Evolutionary conservation across 2,113 vertebrate species (phyloP).

Genomic region (Amphiprion ocellaris): DNA sequence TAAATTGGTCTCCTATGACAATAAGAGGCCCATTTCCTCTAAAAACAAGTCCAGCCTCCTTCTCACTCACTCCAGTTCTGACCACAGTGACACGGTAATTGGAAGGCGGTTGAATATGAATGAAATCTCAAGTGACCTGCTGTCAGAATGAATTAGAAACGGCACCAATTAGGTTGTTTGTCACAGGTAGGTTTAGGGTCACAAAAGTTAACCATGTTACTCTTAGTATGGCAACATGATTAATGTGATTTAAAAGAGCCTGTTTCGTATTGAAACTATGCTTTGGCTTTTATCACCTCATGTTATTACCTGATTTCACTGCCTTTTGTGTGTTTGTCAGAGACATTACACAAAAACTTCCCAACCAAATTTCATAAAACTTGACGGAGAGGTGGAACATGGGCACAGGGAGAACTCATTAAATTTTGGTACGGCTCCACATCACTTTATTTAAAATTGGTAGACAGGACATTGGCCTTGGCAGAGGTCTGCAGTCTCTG

Average conservation of each 20-base stretch:
- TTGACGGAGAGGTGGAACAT: too few relatives aligned
- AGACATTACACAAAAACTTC: too few relatives aligned
- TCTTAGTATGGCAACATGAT: conserved; percentile 13
- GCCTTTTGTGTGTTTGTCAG: too few relatives aligned
- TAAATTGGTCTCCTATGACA: conserved; percentile 37
- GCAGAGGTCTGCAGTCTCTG: too few relatives aligned
- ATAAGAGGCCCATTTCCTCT: not conserved
- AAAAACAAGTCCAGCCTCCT: not conserved
- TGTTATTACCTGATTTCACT: too few relatives aligned
- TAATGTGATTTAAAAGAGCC: conserved; percentile 7
- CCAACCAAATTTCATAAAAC: too few relatives aligned
- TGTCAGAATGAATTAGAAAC: conserved; percentile 55
- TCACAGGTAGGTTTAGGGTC: conserved; percentile 12
- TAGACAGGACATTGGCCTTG: too few relatives aligned
- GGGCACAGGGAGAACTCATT: too few relatives aligned
- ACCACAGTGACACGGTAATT: conserved; percentile 20
- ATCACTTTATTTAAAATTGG: too few relatives aligned
- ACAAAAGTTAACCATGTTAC: conserved; percentile 16
- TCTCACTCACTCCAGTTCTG: not conserved
- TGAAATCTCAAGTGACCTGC: conserved; percentile 41
- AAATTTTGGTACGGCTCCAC: too few relatives aligned
- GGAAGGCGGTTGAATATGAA: conserved; percentile 54
- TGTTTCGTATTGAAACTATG: not conserved
- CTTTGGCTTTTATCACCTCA: not conserved
- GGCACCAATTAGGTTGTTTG: conserved; percentile 40